Evolutionary conservation across 2,888 invertebrate species (phyloP).

Genomic region (Bellardia bayeri): DNA sequence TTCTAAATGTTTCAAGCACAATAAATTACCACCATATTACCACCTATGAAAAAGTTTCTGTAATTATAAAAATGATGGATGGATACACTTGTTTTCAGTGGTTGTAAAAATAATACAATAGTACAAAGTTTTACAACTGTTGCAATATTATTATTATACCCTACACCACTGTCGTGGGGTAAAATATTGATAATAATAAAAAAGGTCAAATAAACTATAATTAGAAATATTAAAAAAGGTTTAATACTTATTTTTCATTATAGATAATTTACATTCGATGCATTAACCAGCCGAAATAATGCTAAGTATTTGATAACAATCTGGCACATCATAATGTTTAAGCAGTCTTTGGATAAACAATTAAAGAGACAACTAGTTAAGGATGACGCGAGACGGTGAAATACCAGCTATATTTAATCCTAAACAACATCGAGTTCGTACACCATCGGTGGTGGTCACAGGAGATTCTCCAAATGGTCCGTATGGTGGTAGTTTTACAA

Average conservation of each 20-base stretch:
- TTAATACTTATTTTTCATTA: neutral
- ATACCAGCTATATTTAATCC: slow-evolving; percentile 93
- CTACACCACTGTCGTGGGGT: no score
- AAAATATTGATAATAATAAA: no score
- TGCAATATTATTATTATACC: no score
- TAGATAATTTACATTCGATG: neutral
- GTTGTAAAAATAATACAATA: no score
- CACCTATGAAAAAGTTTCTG: neutral
- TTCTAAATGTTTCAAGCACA: neutral
- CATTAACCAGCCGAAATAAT: neutral
- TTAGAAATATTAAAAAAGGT: no score
- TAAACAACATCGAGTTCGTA: slow-evolving; percentile 86
- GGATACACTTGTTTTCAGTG: no score
- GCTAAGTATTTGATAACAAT: slow-evolving; percentile 19
- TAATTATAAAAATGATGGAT: neutral
- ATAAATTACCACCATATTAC: slow-evolving; percentile 1
- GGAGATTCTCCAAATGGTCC: slow-evolving; percentile 86
- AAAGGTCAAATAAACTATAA: no score
- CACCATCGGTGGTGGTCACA: slow-evolving; percentile 89
- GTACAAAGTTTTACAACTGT: no score
- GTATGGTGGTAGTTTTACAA: slow-evolving; percentile 83
- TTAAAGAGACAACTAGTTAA: slow-evolving; percentile 75
- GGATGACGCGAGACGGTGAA: slow-evolving; percentile 90
- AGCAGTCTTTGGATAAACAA: slow-evolving; percentile 16
- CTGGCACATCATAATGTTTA: slow-evolving; percentile 37